Conservation (phyloP, 2,797 vertebrate genomes). For the Glyptemys insculpta region DNA sequence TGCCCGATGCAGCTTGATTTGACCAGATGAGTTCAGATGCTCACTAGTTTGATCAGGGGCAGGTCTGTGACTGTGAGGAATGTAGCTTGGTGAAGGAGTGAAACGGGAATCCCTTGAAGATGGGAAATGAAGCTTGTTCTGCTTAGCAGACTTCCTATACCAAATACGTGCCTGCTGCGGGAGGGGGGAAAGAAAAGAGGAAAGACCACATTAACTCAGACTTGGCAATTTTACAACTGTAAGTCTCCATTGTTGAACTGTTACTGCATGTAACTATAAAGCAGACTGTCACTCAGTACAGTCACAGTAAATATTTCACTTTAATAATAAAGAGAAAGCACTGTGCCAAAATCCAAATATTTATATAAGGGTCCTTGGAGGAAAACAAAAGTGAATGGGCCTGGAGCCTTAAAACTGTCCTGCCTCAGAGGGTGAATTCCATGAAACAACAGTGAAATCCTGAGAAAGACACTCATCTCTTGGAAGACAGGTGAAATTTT, state of each 20-base stretch:
- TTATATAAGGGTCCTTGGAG: slow-evolving; percentile 57
- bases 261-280: slow-evolving; percentile 51
- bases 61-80: slow-evolving; percentile 57
- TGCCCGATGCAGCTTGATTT: background rate
- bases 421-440: background rate
- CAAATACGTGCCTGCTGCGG: slow-evolving; percentile 78
- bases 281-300: slow-evolving; percentile 46
- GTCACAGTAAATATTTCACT: slow-evolving; percentile 58
- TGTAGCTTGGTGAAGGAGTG: slow-evolving; percentile 56
- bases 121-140: slow-evolving; percentile 48
- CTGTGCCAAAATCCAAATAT: slow-evolving; percentile 71
- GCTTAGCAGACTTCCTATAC: slow-evolving; percentile 72
- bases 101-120: slow-evolving; percentile 62
- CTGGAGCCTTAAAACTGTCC: background rate
- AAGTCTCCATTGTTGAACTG: slow-evolving; percentile 38
- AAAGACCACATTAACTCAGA: slow-evolving; percentile 58
- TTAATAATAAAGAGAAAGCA: slow-evolving; percentile 59
- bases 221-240: slow-evolving; percentile 37
- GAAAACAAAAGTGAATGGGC: slow-evolving; percentile 50
- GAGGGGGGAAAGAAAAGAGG: slow-evolving; percentile 20
- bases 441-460: background rate
- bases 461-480: background rate
- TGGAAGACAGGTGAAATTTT: background rate
- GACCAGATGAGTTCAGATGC: slow-evolving; percentile 48
- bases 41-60: slow-evolving; percentile 71